phyloP scores from a whole-genome alignment of 2,888 invertebrate species.

The Meteorus cinctellus region DNA sequence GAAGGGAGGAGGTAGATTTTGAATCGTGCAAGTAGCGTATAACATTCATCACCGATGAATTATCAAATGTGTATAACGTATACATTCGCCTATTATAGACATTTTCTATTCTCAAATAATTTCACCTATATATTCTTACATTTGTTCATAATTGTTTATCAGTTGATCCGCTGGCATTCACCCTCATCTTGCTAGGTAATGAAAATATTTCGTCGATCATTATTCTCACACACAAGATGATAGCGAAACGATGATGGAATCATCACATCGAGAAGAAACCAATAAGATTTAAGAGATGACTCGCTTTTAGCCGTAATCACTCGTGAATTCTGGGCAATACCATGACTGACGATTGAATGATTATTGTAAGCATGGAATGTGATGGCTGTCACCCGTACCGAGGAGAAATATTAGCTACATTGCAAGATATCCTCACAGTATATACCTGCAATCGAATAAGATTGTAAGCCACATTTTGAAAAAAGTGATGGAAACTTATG shows the following conservation, averaged over 20 bases:
- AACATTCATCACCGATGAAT: no score
- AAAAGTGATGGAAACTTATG: neutral
- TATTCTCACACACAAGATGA: slow-evolving; percentile 11
- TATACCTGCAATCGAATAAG: slow-evolving; percentile 71
- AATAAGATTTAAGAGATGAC: slow-evolving; percentile 33
- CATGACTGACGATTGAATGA: slow-evolving; percentile 60
- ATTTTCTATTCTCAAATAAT: no score
- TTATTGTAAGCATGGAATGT: slow-evolving; percentile 63
- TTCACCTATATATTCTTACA: no score
- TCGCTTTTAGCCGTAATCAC: slow-evolving; percentile 41
- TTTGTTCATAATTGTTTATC: no score
- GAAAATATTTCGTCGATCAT: neutral
- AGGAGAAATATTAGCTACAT: slow-evolving; percentile 60
- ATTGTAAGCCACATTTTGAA: slow-evolving; percentile 52
- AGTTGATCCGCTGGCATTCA: no score
- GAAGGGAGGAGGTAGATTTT: no score
- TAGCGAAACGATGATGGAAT: no score
- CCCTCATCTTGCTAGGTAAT: neutral
- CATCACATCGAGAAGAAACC: slow-evolving; percentile 39
- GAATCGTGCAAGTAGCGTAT: no score
- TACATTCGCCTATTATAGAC: no score
- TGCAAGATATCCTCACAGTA: slow-evolving; percentile 69
- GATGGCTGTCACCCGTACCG: slow-evolving; percentile 56
- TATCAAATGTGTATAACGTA: no score
- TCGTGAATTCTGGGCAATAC: slow-evolving; percentile 66